Conservation (phyloP, 2,888 invertebrate species). For the Bhutanitis thaidina region DNA sequence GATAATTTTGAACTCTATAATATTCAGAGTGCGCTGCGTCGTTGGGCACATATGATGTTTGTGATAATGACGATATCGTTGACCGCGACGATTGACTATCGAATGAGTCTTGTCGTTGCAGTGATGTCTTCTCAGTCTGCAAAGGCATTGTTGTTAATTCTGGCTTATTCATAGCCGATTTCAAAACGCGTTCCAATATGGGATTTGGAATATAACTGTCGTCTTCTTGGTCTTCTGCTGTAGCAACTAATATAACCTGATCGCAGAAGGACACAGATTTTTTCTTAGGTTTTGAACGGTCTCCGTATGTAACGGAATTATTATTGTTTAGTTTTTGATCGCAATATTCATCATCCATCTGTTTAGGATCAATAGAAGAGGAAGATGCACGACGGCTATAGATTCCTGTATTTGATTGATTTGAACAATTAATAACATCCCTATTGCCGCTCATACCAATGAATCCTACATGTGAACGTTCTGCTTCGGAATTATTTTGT, state of each 20-base stretch:
- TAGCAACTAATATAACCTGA: constrained; percentile 94
- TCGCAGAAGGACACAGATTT: constrained; percentile 97
- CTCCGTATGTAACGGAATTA: constrained; percentile 46
- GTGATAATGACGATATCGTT: constrained; percentile 71
- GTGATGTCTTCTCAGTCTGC: constrained; percentile 68
- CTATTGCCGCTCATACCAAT: constrained; percentile 65
- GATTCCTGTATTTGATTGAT: constrained; percentile 54
- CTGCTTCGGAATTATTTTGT: constrained; percentile 49
- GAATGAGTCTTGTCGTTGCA: constrained; percentile 72
- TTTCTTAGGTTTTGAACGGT: constrained; percentile 86
- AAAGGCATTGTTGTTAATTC: constrained; percentile 77
- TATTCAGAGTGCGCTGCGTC: constrained; percentile 62
- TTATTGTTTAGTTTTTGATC: constrained; percentile 58
- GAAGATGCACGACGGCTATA: constrained; percentile 62
- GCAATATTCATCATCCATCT: constrained; percentile 59
- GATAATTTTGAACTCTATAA: constrained; percentile 59
- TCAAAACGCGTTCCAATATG: constrained; percentile 90
- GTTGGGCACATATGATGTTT: constrained; percentile 56
- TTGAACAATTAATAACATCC: constrained; percentile 69
- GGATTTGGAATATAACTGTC: constrained; percentile 95
- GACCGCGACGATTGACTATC: constrained; percentile 75
- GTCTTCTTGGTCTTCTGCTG: constrained; percentile 94
- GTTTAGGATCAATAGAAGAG: constrained; percentile 66
- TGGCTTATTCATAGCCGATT: constrained; percentile 89
- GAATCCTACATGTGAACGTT: constrained; percentile 63